A percentile compares a stretch with the other conserved stretches of the same genome.
phyloP scores from a whole-genome alignment of 2,113 vertebrate genomes.

The Sprattus sprattus region DNA sequence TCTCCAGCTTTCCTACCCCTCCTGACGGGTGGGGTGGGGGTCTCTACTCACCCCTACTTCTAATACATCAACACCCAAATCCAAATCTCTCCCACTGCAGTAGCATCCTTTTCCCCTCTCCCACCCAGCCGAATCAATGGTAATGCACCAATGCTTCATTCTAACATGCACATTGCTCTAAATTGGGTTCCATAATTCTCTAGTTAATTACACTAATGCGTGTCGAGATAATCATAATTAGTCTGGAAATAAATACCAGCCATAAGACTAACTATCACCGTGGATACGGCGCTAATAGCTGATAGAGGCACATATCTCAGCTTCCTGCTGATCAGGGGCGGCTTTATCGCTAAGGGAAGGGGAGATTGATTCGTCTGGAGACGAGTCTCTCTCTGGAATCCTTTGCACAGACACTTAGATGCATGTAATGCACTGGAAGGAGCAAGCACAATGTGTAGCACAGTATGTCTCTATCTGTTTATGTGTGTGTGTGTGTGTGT shows the following conservation, averaged over 20 bases:
- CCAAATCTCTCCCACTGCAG: background rate
- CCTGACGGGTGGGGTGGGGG: background rate
- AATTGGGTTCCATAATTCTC: constrained; percentile 55
- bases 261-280: constrained; percentile 49
- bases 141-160: constrained; percentile 52
- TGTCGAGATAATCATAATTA: constrained; percentile 64
- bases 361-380: constrained; percentile 11
- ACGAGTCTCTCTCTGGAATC: background rate
- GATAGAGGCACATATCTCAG: constrained; percentile 55
- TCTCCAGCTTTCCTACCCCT: background rate
- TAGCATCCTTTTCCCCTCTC: background rate
- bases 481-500: background rate
- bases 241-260: constrained; percentile 56
- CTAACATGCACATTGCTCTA: constrained; percentile 48
- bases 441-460: background rate
- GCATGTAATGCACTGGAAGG: background rate
- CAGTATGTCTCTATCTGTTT: background rate
- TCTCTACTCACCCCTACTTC: background rate
- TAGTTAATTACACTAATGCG: constrained; percentile 65
- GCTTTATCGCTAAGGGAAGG: constrained; percentile 50
- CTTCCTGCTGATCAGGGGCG: constrained; percentile 44
- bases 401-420: background rate
- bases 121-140: constrained; percentile 48
- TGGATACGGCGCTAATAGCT: constrained; percentile 47
- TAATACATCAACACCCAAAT: background rate